Evolutionary conservation across 37 sponge, comb jelly and placozoan species (phyloP).

Genomic region (Amphimedon queenslandica): DNA sequence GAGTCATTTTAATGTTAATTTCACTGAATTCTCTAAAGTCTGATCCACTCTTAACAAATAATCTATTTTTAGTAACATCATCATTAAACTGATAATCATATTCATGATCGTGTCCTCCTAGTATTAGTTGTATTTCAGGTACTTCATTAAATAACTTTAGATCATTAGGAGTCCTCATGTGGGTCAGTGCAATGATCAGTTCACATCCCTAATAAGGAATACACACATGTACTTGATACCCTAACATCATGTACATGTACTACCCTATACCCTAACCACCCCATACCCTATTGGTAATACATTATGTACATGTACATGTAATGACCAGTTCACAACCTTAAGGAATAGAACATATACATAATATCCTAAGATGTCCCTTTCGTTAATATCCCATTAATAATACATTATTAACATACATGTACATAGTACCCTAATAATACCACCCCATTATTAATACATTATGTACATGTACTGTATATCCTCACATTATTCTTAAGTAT

Average conservation of each 20-base stretch:
- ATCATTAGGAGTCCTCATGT: slow-evolving; percentile 81
- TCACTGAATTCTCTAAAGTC: slow-evolving; percentile 77
- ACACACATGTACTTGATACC: neutral
- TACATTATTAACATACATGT: too few relatives aligned
- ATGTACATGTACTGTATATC: neutral
- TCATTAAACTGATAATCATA: slow-evolving; percentile 20
- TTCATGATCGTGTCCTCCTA: slow-evolving; percentile 86
- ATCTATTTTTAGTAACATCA: too few relatives aligned
- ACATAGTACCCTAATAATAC: neutral
- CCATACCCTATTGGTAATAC: too few relatives aligned
- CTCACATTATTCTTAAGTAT: slow-evolving; percentile 39
- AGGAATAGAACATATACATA: too few relatives aligned
- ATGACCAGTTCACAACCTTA: too few relatives aligned
- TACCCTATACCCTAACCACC: too few relatives aligned
- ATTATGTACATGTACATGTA: too few relatives aligned
- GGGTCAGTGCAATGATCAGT: slow-evolving; percentile 76
- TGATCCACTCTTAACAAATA: slow-evolving; percentile 77
- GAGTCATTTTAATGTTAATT: too few relatives aligned
- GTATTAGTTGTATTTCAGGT: slow-evolving; percentile 53
- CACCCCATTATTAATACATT: neutral
- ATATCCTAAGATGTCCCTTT: too few relatives aligned
- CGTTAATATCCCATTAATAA: too few relatives aligned
- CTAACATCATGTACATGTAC: too few relatives aligned
- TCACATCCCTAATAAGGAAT: slow-evolving; percentile 43
- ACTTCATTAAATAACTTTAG: slow-evolving; percentile 42